Percentiles rank a stretch among this genome's conserved stretches.
Evolutionary conservation across 2,888 invertebrate genomes (phyloP).

Genomic region (Eremobia ochroleuca): DNA sequence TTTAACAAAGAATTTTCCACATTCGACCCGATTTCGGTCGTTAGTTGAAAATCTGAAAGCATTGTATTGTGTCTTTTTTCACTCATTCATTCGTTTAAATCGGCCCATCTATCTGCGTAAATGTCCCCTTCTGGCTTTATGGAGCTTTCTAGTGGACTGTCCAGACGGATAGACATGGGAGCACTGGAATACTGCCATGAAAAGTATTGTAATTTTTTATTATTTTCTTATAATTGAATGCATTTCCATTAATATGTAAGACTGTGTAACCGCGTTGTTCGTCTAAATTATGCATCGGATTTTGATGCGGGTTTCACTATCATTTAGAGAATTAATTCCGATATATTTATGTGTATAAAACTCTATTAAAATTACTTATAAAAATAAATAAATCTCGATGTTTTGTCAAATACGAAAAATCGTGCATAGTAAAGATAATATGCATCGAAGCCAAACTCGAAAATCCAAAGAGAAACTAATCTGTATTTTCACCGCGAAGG

Average conservation of each 20-base stretch:
- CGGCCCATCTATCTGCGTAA: constrained; percentile 57
- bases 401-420: background rate
- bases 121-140: constrained; percentile 55
- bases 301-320: background rate
- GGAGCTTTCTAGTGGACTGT: constrained; percentile 41
- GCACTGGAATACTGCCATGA: constrained; percentile 29
- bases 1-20: constrained; percentile 34
- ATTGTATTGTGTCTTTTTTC: constrained; percentile 34
- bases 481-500: background rate
- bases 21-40: constrained; percentile 24
- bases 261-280: background rate
- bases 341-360: background rate
- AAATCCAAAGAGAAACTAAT: background rate
- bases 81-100: constrained; percentile 57
- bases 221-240: constrained; percentile 15
- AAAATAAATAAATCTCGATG: background rate
- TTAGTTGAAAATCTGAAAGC: constrained; percentile 50
- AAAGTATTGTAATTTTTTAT: constrained; percentile 12
- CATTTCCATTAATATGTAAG: background rate
- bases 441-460: background rate
- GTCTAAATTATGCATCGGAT: background rate
- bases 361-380: too few species aligned
- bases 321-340: background rate
- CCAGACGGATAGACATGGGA: constrained; percentile 25
- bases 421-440: background rate